Percentiles rank a stretch among this genome's conserved stretches.
phyloP scores from a whole-genome alignment of 1,140 invertebrate genomes.

The Pseudachorutes palmiensis region DNA sequence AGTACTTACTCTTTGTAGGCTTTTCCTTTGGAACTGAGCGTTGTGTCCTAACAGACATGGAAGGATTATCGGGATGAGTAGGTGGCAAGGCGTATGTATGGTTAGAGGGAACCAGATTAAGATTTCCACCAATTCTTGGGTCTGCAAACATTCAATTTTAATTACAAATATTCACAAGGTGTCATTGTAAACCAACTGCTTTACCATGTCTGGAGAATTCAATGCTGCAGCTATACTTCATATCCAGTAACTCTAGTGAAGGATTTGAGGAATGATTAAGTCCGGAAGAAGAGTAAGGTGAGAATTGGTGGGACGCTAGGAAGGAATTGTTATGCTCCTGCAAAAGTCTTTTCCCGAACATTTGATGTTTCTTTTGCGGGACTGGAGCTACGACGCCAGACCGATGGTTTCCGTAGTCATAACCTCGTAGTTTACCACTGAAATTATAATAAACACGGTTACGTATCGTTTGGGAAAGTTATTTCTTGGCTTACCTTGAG shows the following conservation, averaged over 20 bases:
- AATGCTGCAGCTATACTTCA: constrained; percentile 63
- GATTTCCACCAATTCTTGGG: not conserved
- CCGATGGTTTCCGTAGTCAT: constrained; percentile 49
- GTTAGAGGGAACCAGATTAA: constrained; percentile 51
- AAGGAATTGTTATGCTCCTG: constrained; percentile 47
- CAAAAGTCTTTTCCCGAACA: constrained; percentile 77
- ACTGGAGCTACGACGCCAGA: constrained; percentile 48
- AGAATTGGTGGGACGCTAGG: constrained; percentile 18
- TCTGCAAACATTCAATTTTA: not conserved
- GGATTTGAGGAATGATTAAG: constrained; percentile 42
- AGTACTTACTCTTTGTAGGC: constrained; percentile 31
- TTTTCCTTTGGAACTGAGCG: constrained; percentile 32
- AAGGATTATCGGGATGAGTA: constrained; percentile 21
- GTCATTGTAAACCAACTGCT: not conserved
- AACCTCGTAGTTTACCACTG: constrained; percentile 60
- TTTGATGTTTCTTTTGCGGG: constrained; percentile 84
- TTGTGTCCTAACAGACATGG: constrained; percentile 12
- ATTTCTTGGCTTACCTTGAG: constrained; percentile 39
- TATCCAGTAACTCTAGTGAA: constrained; percentile 50
- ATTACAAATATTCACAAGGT: not conserved
- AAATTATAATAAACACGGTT: constrained; percentile 17
- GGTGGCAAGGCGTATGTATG: constrained; percentile 73
- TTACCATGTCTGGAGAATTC: constrained; percentile 56
- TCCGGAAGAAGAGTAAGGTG: constrained; percentile 43
- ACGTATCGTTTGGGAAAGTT: constrained; percentile 34